Evolutionary conservation across 2,888 invertebrate genomes (phyloP).

Genomic region (Machimus rusticus): DNA sequence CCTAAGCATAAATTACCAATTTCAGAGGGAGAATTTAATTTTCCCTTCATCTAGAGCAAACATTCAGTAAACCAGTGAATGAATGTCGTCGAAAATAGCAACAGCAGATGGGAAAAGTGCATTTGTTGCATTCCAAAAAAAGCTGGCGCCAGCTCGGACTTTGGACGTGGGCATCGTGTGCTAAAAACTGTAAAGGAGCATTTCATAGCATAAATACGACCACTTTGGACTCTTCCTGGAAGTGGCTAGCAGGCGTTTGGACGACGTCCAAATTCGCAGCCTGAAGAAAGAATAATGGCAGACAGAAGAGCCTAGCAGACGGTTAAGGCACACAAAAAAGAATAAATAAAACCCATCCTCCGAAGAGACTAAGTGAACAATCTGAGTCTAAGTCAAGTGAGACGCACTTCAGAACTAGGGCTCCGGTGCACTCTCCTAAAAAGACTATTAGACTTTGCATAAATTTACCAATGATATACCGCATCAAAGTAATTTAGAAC

Average conservation of each 20-base stretch:
- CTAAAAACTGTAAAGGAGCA: not conserved
- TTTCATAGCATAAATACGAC: not conserved
- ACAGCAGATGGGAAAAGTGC: not conserved
- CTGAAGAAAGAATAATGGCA: not conserved
- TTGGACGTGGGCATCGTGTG: not conserved
- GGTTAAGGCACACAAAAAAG: not conserved
- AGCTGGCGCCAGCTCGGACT: not conserved
- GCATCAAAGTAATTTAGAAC: not conserved
- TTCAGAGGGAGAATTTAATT: not conserved
- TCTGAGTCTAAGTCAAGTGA: not conserved
- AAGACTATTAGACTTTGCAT: not conserved
- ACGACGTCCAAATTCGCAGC: not conserved
- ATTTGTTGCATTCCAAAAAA: constrained; percentile 24
- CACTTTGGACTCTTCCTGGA: not conserved
- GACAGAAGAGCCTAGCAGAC: not conserved
- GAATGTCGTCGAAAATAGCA: constrained; percentile 16
- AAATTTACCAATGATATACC: constrained; percentile 15
- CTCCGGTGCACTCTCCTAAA: not conserved
- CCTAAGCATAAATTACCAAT: not conserved
- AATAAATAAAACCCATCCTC: not conserved
- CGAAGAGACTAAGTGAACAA: not conserved
- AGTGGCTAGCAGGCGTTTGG: not conserved
- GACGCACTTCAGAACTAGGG: not conserved
- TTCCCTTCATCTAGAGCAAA: not conserved
- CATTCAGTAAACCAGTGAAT: not conserved